Evolutionary conservation across 2,888 invertebrate genomes (phyloP).

Genomic region (Andrena marginata): DNA sequence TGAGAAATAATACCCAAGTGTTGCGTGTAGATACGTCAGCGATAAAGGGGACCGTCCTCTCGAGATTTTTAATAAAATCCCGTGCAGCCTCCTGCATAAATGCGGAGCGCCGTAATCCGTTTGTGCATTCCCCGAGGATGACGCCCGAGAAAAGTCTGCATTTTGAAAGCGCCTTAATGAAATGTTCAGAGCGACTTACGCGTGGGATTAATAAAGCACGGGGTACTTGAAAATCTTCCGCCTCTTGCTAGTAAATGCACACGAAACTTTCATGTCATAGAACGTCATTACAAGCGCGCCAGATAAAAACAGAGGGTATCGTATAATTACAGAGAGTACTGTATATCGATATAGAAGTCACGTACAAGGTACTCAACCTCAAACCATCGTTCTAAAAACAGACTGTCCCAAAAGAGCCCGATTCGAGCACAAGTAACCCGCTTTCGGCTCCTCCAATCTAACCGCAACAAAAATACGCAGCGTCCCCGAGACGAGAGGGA

Average conservation of each 20-base stretch:
- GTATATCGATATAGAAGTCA: too few relatives aligned
- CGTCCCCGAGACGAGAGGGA: too few relatives aligned
- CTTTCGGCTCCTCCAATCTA: not conserved
- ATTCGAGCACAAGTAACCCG: too few relatives aligned
- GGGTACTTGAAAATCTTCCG: not conserved
- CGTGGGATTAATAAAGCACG: conserved; percentile 7
- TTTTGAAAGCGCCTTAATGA: not conserved
- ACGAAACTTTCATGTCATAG: not conserved
- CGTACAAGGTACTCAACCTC: too few relatives aligned
- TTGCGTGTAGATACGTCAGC: not conserved
- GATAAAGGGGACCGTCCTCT: not conserved
- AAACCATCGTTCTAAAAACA: too few relatives aligned
- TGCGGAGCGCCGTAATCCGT: not conserved
- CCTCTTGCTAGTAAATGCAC: too few relatives aligned
- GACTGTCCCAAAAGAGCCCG: too few relatives aligned
- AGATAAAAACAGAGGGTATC: too few relatives aligned
- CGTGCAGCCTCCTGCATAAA: not conserved
- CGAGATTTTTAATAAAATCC: conserved; percentile 35
- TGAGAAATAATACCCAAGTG: too few relatives aligned
- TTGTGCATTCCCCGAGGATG: not conserved
- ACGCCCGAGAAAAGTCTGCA: conserved; percentile 8
- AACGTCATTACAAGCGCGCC: not conserved
- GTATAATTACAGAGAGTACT: too few relatives aligned
- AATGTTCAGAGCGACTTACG: conserved; percentile 11
- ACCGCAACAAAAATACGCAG: not conserved